A percentile compares a stretch with the other conserved stretches of the same genome.
These are phyloP conservation scores for Rhyacophila brunnea DNA, from an alignment of 1,140 invertebrate species.

Conservation along the genomic window DNA sequence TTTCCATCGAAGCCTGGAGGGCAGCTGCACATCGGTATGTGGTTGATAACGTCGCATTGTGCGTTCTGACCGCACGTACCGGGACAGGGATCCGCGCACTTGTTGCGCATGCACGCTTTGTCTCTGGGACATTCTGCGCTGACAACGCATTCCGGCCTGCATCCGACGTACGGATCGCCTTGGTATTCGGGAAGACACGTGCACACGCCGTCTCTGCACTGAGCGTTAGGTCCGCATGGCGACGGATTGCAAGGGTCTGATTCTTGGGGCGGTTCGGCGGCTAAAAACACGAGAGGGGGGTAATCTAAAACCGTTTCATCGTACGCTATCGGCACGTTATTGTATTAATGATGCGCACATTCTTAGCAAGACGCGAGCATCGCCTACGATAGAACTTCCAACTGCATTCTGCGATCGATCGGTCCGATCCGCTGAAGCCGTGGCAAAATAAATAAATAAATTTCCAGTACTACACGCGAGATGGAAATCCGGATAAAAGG, in stretches of 20 bases:
- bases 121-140: conserved; percentile 67
- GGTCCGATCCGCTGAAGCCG: no score
- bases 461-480: no score
- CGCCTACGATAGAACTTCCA: conserved; percentile 58
- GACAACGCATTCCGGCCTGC: conserved; percentile 68
- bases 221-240: conserved; percentile 66
- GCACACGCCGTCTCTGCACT: conserved; percentile 61
- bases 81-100: conserved; percentile 69
- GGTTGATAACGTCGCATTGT: conserved; percentile 66
- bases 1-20: conserved; percentile 61
- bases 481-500: no score
- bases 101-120: conserved; percentile 66
- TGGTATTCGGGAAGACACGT: conserved; percentile 65
- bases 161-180: conserved; percentile 68
- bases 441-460: no score
- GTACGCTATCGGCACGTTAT: no score
- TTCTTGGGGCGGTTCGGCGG: conserved; percentile 39
- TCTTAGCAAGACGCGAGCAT: conserved; percentile 41
- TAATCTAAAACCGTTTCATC: no score
- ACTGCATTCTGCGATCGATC: conserved; percentile 66
- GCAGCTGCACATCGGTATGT: conserved; percentile 70
- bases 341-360: no score
- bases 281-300: conserved; percentile 53
- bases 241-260: conserved; percentile 63
- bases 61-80: conserved; percentile 68